These are phyloP conservation scores for Echiichthys vipera DNA, from an alignment of 2,797 vertebrate species.

Conservation along the genomic window DNA sequence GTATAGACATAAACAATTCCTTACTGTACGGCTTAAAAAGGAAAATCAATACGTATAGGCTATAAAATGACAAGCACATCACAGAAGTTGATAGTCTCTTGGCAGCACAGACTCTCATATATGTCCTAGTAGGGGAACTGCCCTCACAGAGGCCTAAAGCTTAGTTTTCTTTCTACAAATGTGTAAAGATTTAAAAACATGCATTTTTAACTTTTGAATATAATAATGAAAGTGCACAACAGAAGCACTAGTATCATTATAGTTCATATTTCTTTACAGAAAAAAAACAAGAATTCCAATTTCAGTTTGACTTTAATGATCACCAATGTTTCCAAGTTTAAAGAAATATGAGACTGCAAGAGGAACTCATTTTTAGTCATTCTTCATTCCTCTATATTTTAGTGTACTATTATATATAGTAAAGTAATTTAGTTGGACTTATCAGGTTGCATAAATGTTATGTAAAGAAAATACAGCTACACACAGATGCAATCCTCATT, in stretches of 20 bases:
- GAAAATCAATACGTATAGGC: no score
- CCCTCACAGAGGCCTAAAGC: not conserved
- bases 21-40: no score
- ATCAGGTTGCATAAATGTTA: not conserved
- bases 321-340: not conserved
- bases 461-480: not conserved
- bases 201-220: not conserved
- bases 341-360: no score
- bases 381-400: no score
- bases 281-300: not conserved
- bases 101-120: not conserved
- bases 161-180: not conserved
- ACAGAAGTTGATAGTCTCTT: not conserved
- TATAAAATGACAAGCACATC: not conserved
- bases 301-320: not conserved
- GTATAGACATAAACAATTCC: no score
- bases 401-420: no score
- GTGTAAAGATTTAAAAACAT: not conserved
- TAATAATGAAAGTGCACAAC: not conserved
- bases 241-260: not conserved
- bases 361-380: no score
- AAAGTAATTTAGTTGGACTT: not conserved
- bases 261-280: not conserved
- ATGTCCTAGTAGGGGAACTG: not conserved
- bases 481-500: not conserved